Base-by-base conservation (phyloP, 2,888 invertebrate species). In the Lucinisca nassula region DNA sequence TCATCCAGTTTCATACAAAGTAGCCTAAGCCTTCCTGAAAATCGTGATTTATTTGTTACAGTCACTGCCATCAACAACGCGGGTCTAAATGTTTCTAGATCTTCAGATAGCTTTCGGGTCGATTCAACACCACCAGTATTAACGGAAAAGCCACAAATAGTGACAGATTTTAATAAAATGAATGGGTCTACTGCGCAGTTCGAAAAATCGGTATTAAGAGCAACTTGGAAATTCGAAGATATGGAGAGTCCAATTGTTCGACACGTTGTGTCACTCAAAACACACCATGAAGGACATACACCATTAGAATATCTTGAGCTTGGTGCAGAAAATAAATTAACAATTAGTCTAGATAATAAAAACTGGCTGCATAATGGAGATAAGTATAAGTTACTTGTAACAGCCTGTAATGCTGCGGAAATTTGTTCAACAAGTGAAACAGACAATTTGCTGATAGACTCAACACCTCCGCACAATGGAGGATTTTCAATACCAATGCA, bases 391-490 rank as follows among this genome's bases (percentile, higher is more conserved):
- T 80, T 81, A 0, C 37, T 73, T n/a, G 83, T 91, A 0, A 84
- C 81, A 27, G 85, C 87, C 21, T 91, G 91, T 72, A 91, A 91
- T 49, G 76, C 67, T 10, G 91, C 91, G 1, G 79, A 73, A 14
- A 81, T 91, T 17, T 93, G 93, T 79, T 75, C 85, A 10, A 81
- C 87, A 6, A 79, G 83, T 24, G 38, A 45, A 4, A 88, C 89
- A 51, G 58, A 85, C 17, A 40, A 79, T 27, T 17, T 92, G 17
- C 72, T 90, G 30, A 85, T 93, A 12, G 92, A 93, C 74, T 90
- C 90, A 6, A 84, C 91, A 1, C 92, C 92, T 0, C 93, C 93
- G 4, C 89, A 90, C 24, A n/a, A 82, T 8, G 92, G 92, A 4
- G 90, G 89, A 30, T 90, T 92, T 40, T 83, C 80, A 55, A 81